phyloP scores from a whole-genome alignment of 2,888 invertebrate species.

The Pyrrhosoma nymphula region DNA sequence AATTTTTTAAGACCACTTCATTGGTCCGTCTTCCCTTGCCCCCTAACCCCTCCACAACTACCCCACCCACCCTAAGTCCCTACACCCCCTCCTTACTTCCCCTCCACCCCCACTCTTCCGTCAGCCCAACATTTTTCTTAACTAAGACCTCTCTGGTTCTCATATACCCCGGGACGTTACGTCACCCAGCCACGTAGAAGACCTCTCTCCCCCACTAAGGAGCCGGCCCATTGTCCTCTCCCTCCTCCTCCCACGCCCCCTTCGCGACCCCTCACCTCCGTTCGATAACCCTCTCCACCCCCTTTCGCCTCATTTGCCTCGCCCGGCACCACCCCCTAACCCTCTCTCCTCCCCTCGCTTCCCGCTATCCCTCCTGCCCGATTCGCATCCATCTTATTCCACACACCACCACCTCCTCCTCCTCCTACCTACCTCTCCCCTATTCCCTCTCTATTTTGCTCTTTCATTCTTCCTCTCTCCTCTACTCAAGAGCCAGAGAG shows the following conservation, averaged over 20 bases:
- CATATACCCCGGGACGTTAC: neutral
- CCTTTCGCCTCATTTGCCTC: neutral
- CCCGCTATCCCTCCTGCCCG: neutral
- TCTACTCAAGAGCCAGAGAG: no score
- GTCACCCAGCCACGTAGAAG: constrained; percentile 2
- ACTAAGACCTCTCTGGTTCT: constrained; percentile 28
- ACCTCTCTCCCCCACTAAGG: neutral
- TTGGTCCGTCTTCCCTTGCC: neutral
- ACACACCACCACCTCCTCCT: neutral
- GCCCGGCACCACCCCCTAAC: neutral
- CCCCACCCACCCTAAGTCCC: neutral
- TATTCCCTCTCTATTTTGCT: neutral
- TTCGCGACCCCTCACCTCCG: neutral
- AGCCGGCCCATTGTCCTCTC: neutral
- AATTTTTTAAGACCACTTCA: neutral
- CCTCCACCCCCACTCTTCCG: neutral
- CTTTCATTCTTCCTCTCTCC: neutral
- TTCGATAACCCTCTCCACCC: constrained; percentile 16
- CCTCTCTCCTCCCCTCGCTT: neutral
- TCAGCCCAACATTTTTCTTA: neutral
- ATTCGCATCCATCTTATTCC: constrained; percentile 14
- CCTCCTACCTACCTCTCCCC: neutral
- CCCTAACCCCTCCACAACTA: neutral
- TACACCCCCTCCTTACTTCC: no score
- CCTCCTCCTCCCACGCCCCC: neutral